Evolutionary conservation across 64 coral and sea anemone genomes (phyloP), one percentile per base, ranked within the genome.

Genomic region (Montipora cactus): DNA sequence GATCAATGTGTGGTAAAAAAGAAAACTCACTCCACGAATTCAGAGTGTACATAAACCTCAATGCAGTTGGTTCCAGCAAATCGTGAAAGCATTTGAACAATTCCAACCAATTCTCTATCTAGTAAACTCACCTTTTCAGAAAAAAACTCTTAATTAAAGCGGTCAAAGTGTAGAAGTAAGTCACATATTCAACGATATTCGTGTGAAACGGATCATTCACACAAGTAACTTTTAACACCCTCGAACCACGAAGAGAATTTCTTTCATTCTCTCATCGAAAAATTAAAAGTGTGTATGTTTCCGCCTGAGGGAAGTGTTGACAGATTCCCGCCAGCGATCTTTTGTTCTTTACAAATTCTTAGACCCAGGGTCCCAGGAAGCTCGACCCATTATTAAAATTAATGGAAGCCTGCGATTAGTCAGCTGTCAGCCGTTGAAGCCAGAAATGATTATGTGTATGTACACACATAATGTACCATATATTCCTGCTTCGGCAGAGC

Each of bases 291-390:
- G 61, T n/a, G 64, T 78, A 78, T 18, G 12, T 79, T 88, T 88
- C 86, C 86, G 70, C 70, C n/a, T 67, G 68, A 20, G 51, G 73
- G 71, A 49, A 75, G 28, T 55, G 74, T 59, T 55, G 11, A 58
- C 74, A 48, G 50, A 49, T 88, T 88, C 86, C 86, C 86, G 86
- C 86, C 86, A 88, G 25, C 7, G 45, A 21, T 75, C 86, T 75
- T 74, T 88, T 88, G 47, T 88, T 75, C 18, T 23, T 20, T 71
- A 0, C 20, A 21, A 71, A 64, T 64, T 64, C 14, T 12, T 64
- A 9, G 61, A 64, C 11, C 61, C 11, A 5, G 21, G 5, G 68
- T 7, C 18, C 19, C 4, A 71, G 37, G 3, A 70, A 67, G 44
- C 61, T 85, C 28, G 28, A 67, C 10, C 48, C 84, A 87, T 66